These are phyloP conservation scores for Styela clava DNA, from an alignment of 23 tunicate species.

Conservation along the genomic window DNA sequence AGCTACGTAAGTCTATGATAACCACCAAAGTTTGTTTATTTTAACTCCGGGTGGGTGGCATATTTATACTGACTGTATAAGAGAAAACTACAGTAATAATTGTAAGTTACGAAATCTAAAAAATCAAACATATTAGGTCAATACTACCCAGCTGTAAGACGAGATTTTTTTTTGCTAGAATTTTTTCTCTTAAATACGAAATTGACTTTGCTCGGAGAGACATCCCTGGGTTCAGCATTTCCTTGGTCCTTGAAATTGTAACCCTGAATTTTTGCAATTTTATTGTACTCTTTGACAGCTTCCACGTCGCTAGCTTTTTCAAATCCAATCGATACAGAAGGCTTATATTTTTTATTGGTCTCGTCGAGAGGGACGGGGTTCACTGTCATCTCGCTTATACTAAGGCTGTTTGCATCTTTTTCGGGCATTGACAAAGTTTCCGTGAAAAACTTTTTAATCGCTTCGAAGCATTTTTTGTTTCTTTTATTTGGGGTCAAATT, in stretches of 20 bases:
- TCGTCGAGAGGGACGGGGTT: not conserved
- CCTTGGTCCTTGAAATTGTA: not conserved
- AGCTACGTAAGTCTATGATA: too few relatives aligned
- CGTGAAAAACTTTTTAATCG: not conserved
- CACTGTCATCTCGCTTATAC: not conserved
- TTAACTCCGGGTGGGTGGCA: too few relatives aligned
- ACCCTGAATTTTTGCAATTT: conserved; percentile 1
- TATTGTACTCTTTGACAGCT: not conserved
- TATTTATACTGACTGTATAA: too few relatives aligned
- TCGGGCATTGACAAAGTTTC: conserved; percentile 5
- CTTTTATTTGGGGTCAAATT: not conserved
- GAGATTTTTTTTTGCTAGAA: not conserved
- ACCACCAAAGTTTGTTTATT: too few relatives aligned
- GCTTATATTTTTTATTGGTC: not conserved
- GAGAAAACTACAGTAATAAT: too few relatives aligned
- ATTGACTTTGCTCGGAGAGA: not conserved
- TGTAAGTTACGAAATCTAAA: too few relatives aligned
- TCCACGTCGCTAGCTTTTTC: not conserved
- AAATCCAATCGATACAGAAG: not conserved
- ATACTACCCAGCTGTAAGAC: conserved; percentile 8
- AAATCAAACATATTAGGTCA: too few relatives aligned
- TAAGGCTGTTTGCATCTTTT: not conserved
- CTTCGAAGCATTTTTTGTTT: not conserved
- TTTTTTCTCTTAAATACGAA: not conserved
- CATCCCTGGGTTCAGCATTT: not conserved